These are phyloP conservation scores for Pithys albifrons DNA, from an alignment of 2,113 vertebrate genomes.

Conservation along the genomic window DNA sequence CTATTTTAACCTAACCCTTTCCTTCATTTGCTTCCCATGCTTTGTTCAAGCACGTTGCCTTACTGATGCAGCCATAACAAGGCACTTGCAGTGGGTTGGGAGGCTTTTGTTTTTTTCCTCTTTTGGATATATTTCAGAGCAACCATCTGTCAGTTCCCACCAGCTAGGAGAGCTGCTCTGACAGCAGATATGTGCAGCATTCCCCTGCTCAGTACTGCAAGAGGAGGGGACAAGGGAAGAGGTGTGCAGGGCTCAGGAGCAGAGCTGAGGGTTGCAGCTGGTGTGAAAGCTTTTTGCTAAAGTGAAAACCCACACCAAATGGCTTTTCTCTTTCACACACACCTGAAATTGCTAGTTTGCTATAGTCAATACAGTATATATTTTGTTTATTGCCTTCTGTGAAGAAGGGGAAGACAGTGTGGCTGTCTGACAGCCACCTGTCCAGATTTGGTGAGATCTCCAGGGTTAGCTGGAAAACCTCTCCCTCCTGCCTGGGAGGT, in stretches of 20 bases:
- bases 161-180: background rate
- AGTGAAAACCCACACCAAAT: background rate
- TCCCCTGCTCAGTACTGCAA: background rate
- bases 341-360: background rate
- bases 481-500: background rate
- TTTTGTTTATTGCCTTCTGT: background rate
- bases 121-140: conserved; percentile 26
- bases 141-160: conserved; percentile 2
- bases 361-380: background rate
- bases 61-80: background rate
- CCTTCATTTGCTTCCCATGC: background rate
- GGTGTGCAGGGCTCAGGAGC: background rate
- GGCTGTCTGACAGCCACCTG: background rate
- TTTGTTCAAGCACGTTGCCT: background rate
- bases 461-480: background rate
- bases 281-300: background rate
- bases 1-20: background rate
- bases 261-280: background rate
- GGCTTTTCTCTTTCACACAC: background rate
- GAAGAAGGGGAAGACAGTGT: background rate
- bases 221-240: background rate
- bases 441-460: background rate
- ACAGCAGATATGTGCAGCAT: background rate
- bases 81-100: background rate
- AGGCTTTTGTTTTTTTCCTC: background rate